Conservation (phyloP, 1,140 invertebrate species). For the Drosophila bocqueti region DNA sequence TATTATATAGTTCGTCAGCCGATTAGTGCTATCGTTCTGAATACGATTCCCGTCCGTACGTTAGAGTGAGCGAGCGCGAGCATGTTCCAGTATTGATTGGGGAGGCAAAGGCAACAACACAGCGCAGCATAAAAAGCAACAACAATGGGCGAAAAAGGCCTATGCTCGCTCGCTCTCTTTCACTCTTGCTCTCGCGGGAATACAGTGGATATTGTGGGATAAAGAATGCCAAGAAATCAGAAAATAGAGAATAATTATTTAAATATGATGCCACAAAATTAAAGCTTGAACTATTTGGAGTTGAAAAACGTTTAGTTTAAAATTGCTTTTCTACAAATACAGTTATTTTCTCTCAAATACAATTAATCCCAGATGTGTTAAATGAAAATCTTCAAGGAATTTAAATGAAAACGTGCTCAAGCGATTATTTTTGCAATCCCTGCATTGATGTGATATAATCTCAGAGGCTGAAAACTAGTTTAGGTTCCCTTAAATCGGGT, state of each 20-base stretch:
- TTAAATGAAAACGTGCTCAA: not conserved
- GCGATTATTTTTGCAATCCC: not conserved
- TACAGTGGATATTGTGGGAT: slow-evolving; percentile 6
- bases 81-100: slow-evolving; percentile 47
- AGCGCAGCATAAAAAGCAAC: slow-evolving; percentile 48
- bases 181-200: slow-evolving; percentile 19
- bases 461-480: slow-evolving; percentile 8
- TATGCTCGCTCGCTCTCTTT: slow-evolving; percentile 40
- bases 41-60: slow-evolving; percentile 8
- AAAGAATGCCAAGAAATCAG: not conserved
- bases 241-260: not conserved
- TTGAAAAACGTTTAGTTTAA: not conserved
- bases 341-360: not conserved
- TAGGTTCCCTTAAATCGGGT: slow-evolving; percentile 1
- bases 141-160: slow-evolving; percentile 41
- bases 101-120: slow-evolving; percentile 14
- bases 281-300: not conserved
- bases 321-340: not conserved
- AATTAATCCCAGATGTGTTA: not conserved
- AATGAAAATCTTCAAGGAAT: no score
- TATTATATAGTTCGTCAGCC: slow-evolving; percentile 29
- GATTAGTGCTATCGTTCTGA: slow-evolving; percentile 27
- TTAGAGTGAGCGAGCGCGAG: slow-evolving; percentile 20
- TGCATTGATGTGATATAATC: no score
- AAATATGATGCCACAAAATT: not conserved